These are phyloP conservation scores for Pararge aegeria DNA, from an alignment of 1,140 invertebrate genomes.

Conservation along the genomic window DNA sequence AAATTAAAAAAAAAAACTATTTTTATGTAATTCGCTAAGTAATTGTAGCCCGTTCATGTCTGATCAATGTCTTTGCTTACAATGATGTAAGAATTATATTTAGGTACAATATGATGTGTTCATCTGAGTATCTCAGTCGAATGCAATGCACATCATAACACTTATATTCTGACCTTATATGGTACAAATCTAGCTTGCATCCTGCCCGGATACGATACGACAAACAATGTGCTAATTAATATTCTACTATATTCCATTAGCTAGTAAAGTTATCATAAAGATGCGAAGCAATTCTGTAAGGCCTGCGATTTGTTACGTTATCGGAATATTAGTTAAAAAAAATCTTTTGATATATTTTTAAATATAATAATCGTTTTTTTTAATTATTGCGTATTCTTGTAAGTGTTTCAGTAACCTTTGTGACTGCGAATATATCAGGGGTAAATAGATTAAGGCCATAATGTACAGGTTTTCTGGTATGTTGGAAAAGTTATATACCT, in stretches of 20 bases:
- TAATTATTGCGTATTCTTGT: too few relatives aligned
- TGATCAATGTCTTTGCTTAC: neutral
- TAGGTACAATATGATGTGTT: neutral
- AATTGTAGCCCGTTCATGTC: neutral
- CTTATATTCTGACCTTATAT: neutral
- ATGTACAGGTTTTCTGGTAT: too few relatives aligned
- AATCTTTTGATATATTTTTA: too few relatives aligned
- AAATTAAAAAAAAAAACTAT: too few relatives aligned
- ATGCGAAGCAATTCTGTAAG: neutral
- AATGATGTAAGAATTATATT: constrained; percentile 6
- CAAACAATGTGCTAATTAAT: neutral
- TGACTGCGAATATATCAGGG: too few relatives aligned
- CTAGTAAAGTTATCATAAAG: neutral
- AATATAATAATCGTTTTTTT: too few relatives aligned
- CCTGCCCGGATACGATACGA: neutral
- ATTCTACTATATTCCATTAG: neutral
- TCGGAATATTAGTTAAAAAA: too few relatives aligned
- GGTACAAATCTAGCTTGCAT: neutral
- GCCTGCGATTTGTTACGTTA: neutral
- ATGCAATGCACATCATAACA: neutral
- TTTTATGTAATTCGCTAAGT: neutral
- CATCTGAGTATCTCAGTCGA: neutral
- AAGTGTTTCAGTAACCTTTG: too few relatives aligned
- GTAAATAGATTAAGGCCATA: too few relatives aligned
- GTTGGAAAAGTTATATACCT: too few relatives aligned